These are phyloP conservation scores for Hemiscyllium ocellatum DNA, from an alignment of 2,113 vertebrate genomes.

Conservation along the genomic window DNA sequence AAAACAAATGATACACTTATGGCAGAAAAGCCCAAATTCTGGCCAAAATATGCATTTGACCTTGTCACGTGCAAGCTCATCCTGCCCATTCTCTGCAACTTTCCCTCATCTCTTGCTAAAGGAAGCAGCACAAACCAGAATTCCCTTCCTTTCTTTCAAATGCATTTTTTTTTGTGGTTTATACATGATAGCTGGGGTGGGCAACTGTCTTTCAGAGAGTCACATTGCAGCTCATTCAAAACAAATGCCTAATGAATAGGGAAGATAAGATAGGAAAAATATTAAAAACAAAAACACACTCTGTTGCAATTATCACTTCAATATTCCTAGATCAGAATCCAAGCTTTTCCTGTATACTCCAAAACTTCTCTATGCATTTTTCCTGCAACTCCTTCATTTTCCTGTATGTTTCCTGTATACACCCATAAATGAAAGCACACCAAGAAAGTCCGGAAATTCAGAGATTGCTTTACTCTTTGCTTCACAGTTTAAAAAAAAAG, in stretches of 20 bases:
- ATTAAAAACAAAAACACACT: neutral
- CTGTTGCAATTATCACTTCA: neutral
- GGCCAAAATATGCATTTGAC: neutral
- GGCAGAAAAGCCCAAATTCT: neutral
- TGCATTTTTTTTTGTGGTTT: neutral
- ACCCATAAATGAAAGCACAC: constrained; percentile 20
- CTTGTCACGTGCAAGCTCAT: neutral
- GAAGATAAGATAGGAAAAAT: neutral
- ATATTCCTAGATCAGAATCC: neutral
- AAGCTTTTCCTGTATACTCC: neutral
- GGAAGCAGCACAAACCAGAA: neutral
- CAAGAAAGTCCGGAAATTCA: neutral
- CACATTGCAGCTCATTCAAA: neutral
- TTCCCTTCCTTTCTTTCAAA: neutral
- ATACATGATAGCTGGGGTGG: neutral
- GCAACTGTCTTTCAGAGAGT: neutral
- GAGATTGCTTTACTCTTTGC: constrained; percentile 22
- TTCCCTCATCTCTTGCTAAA: neutral
- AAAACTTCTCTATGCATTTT: constrained; percentile 11
- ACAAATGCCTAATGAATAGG: neutral
- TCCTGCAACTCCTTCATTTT: constrained; percentile 24
- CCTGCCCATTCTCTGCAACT: neutral
- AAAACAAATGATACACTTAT: neutral
- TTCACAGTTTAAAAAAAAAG: neutral
- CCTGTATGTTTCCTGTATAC: constrained; percentile 5